phyloP scores from a whole-genome alignment of 1,140 invertebrate species.

The Scaptomyza montana region DNA sequence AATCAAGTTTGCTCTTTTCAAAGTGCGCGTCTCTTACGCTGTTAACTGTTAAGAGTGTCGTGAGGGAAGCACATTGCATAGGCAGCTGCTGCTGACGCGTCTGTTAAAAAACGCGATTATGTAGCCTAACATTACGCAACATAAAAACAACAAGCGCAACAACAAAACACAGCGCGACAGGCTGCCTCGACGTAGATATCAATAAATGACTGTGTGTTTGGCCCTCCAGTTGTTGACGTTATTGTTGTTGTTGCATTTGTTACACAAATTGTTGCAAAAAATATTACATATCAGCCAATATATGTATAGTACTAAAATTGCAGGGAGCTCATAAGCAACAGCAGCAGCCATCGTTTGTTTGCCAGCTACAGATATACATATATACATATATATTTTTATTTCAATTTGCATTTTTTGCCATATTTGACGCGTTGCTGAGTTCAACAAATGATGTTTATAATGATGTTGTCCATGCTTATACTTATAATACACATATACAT shows the following conservation, averaged over 20 bases:
- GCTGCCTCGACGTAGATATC: conserved; percentile 22
- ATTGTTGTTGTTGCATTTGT: conserved; percentile 51
- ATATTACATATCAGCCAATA: conserved; percentile 53
- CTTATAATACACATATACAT: not conserved
- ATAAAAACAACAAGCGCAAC: conserved; percentile 58
- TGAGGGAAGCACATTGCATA: not conserved
- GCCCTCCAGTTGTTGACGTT: conserved; percentile 37
- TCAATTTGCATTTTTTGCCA: conserved; percentile 53
- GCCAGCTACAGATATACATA: conserved; percentile 10
- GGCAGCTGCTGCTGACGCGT: conserved; percentile 47
- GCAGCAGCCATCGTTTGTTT: conserved; percentile 18
- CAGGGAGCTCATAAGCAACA: not conserved
- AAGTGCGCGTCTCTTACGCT: conserved; percentile 43
- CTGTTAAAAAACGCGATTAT: conserved; percentile 70
- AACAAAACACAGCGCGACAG: conserved; percentile 4
- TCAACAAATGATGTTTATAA: not conserved
- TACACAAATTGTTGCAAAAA: conserved; percentile 65
- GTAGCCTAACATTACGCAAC: conserved; percentile 80
- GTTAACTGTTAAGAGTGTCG: conserved; percentile 46
- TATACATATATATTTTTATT: too few species aligned
- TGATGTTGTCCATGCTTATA: conserved; percentile 2
- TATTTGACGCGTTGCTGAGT: conserved; percentile 8
- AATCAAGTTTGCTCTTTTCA: not conserved
- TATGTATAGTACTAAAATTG: not conserved
- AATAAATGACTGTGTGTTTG: conserved; percentile 19